Percentiles rank a stretch among this genome's conserved stretches.
These are phyloP conservation scores for Pristionchus arcanus DNA, from an alignment of 2,888 invertebrate genomes.

Conservation along the genomic window DNA sequence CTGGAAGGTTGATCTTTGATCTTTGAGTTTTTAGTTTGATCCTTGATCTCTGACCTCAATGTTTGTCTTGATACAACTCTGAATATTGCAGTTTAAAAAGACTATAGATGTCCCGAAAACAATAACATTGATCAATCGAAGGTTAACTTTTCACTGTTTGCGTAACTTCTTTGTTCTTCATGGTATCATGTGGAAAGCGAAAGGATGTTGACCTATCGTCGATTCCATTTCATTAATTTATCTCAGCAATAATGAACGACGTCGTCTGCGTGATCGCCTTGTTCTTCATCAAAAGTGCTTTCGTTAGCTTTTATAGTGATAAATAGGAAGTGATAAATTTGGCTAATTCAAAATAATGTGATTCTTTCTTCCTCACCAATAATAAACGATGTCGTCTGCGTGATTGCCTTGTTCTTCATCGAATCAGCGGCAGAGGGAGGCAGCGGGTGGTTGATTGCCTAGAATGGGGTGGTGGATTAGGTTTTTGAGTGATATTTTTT, in stretches of 20 bases:
- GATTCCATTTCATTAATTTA: no score
- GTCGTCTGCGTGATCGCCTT: conserved; percentile 18
- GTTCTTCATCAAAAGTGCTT: conserved; percentile 46
- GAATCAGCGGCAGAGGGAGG: conserved; percentile 57
- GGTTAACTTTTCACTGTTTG: not conserved
- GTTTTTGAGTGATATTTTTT: no score
- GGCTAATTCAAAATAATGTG: no score
- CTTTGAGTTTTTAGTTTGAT: not conserved
- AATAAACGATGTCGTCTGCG: conserved; percentile 33
- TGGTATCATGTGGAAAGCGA: no score
- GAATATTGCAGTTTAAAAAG: no score
- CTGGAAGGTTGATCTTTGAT: conserved; percentile 44
- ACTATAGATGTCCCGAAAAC: no score
- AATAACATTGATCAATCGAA: no score
- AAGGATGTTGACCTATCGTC: no score
- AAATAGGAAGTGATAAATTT: no score
- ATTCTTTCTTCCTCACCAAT: conserved; percentile 15
- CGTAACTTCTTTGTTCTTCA: conserved; percentile 35
- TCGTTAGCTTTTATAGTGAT: no score
- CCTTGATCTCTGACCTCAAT: not conserved
- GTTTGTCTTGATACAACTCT: no score
- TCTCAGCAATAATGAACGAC: conserved; percentile 37
- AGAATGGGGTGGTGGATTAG: no score
- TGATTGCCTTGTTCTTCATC: conserved; percentile 37
- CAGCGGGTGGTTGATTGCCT: conserved; percentile 70